Evolutionary conservation across 2,888 invertebrate species (phyloP), one percentile per base, ranked within the genome.

Genomic region (Dermolepida albohirtum): DNA sequence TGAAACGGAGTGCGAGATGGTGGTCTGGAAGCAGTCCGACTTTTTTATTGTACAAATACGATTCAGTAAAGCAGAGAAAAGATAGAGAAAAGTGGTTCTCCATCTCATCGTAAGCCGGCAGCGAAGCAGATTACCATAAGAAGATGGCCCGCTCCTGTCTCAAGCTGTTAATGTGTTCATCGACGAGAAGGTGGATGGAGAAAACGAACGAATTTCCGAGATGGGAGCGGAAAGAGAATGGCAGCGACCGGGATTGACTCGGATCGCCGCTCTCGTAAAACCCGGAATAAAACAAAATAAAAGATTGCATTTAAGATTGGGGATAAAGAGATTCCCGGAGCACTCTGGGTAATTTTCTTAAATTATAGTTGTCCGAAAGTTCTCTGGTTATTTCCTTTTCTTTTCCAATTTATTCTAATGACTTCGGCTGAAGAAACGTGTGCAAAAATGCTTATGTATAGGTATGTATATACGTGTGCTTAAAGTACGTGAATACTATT

Each of bases 91-190:
- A 47, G 47, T 16, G 70, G 72, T 70, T 70, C 71, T 76, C 71
- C 72, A 75, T 77, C 75, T 76, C 71, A 47, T 74, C 73, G 73
- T 76, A 77, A 75, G 75, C 78, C 75, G 75, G 47, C 17, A 72
- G 70, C 75, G 71, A 70, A 69, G 70, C 76, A 78, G 78, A 79
- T 79, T 79, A 78, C 78, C 78, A 78, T 79, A 78, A 77, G 75
- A 73, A 77, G 78, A 79, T 78, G 78, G 78, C 75, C 75, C 66
- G 73, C 74, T 73, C 74, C 75, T 76, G 77, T 78, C 78, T 77
- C 73, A 75, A 78, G 77, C 78, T 77, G 79, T 78, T 79, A 78
- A 79, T 78, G 79, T 79, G 78, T 77, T 79, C 79, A 78, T 79
- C 77, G 59, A 47, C 47, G 59, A 62, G 59, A 62, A 47, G 59